Evolutionary conservation across 2,888 invertebrate species (phyloP).

Genomic region (Portevinia maculata): DNA sequence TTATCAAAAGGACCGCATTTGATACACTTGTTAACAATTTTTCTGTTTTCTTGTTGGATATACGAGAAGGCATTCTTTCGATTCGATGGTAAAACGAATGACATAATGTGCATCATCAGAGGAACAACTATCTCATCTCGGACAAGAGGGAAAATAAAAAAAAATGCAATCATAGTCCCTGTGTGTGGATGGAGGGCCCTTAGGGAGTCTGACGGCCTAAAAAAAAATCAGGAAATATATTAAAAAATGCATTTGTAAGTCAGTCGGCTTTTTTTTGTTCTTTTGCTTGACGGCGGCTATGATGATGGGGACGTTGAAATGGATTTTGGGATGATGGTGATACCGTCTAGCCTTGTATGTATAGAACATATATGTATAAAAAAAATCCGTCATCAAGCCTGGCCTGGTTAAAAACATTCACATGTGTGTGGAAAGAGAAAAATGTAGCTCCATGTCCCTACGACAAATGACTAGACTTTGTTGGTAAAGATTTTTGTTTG

Average conservation of each 20-base stretch:
- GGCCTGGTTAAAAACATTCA: slow-evolving; percentile 55
- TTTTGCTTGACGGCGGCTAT: too few species aligned
- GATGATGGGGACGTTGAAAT: slow-evolving; percentile 61
- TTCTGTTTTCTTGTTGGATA: slow-evolving; percentile 12
- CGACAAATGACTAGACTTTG: slow-evolving; percentile 51
- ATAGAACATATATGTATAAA: slow-evolving; percentile 6
- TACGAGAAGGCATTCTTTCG: slow-evolving; percentile 13
- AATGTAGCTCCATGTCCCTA: background rate
- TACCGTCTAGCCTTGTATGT: slow-evolving; percentile 59
- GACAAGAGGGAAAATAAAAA: slow-evolving; percentile 28
- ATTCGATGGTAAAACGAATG: slow-evolving; percentile 60
- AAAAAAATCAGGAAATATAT: slow-evolving; percentile 65
- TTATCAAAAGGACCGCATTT: slow-evolving; percentile 71
- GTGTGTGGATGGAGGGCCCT: slow-evolving; percentile 51
- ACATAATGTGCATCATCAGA: slow-evolving; percentile 74
- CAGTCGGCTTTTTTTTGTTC: slow-evolving; percentile 30
- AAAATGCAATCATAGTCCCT: slow-evolving; percentile 26
- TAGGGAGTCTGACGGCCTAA: slow-evolving; percentile 72
- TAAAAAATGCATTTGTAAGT: slow-evolving; percentile 63
- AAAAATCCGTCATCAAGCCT: slow-evolving; percentile 45
- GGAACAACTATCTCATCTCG: slow-evolving; percentile 48
- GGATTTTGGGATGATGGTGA: slow-evolving; percentile 51
- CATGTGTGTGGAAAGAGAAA: slow-evolving; percentile 16
- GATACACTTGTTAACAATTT: slow-evolving; percentile 70
- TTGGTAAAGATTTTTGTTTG: background rate